phyloP scores from a whole-genome alignment of 92 coral and sea anemone species.

The Umimayanthus kanabou region DNA sequence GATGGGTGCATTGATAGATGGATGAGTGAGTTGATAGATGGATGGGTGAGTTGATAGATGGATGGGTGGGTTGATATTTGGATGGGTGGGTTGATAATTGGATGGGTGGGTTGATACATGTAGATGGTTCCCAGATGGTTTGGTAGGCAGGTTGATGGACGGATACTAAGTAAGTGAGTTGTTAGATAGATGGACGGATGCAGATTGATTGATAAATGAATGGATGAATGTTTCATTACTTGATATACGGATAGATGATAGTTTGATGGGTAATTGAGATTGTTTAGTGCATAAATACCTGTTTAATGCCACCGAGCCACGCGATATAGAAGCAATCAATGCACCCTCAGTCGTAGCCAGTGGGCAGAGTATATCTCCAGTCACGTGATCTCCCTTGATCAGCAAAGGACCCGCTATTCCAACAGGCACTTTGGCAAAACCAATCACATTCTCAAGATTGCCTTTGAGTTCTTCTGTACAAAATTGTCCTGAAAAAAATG shows the following conservation, averaged over 20 bases:
- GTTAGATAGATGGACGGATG: too few relatives aligned
- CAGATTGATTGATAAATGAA: not conserved
- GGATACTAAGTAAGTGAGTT: too few relatives aligned
- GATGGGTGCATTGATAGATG: too few relatives aligned
- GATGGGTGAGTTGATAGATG: too few relatives aligned
- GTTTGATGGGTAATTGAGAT: not conserved
- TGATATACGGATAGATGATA: not conserved
- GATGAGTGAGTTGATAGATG: too few relatives aligned
- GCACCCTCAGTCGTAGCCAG: too few relatives aligned
- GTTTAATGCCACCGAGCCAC: constrained; percentile 46
- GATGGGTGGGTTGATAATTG: too few relatives aligned
- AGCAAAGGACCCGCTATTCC: constrained; percentile 52
- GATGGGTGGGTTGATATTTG: too few relatives aligned
- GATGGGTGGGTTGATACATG: too few relatives aligned
- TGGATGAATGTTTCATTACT: not conserved
- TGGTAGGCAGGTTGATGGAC: too few relatives aligned
- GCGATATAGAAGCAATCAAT: constrained; percentile 36
- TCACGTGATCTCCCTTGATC: constrained; percentile 54
- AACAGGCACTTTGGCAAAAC: constrained; percentile 54
- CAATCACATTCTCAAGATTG: constrained; percentile 52
- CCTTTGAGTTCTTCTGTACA: constrained; percentile 37
- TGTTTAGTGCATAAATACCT: not conserved
- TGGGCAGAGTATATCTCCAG: too few relatives aligned
- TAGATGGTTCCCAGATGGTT: too few relatives aligned
- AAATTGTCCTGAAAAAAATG: not conserved